These are phyloP conservation scores for Magallana ariakensis DNA, from an alignment of 1,140 invertebrate species.

Conservation along the genomic window DNA sequence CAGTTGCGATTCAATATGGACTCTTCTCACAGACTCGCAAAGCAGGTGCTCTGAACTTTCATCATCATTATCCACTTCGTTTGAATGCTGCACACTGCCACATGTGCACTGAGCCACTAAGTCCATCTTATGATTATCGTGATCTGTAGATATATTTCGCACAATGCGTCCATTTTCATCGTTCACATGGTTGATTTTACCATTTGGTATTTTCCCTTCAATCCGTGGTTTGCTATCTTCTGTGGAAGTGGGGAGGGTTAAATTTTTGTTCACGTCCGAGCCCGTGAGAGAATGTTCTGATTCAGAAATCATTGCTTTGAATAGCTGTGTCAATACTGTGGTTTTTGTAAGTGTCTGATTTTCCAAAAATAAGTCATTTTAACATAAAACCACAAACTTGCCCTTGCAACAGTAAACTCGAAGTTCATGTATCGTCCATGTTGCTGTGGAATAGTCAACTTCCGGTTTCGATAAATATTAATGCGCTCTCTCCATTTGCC, in stretches of 20 bases:
- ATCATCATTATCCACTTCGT: background rate
- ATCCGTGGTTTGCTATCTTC: constrained; percentile 39
- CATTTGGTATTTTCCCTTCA: constrained; percentile 59
- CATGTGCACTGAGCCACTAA: constrained; percentile 50
- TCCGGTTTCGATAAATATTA: constrained; percentile 49
- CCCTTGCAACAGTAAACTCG: background rate
- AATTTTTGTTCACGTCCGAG: constrained; percentile 9
- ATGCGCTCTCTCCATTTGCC: background rate
- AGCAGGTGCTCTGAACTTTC: constrained; percentile 45
- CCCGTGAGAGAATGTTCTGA: background rate
- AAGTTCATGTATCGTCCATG: constrained; percentile 56
- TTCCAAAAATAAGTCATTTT: constrained; percentile 35
- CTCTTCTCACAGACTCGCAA: constrained; percentile 51
- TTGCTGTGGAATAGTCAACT: constrained; percentile 65
- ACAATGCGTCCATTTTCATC: constrained; percentile 65
- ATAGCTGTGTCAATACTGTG: background rate
- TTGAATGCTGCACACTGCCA: constrained; percentile 30
- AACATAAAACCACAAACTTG: constrained; percentile 28
- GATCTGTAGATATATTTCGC: background rate
- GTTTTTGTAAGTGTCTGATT: constrained; percentile 42
- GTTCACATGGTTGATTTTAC: constrained; percentile 61
- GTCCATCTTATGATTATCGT: constrained; percentile 52
- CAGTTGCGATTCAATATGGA: constrained; percentile 34
- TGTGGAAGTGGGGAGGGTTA: background rate
- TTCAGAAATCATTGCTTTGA: constrained; percentile 46